phyloP scores from a whole-genome alignment of 2,888 invertebrate species.

The Parnassius apollo region DNA sequence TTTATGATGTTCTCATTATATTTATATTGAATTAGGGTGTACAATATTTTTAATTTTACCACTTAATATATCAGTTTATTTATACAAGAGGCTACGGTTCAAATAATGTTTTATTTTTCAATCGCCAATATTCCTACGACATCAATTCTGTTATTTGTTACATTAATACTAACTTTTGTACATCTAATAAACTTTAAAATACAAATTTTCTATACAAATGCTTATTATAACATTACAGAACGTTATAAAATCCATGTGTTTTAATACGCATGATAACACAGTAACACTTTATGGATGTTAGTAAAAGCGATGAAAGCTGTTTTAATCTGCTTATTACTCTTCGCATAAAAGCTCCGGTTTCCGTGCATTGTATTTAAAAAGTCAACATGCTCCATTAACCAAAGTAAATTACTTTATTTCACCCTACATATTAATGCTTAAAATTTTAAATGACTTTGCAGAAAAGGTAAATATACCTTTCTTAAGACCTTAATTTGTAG shows the following conservation, averaged over 20 bases:
- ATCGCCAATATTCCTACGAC: too few species aligned
- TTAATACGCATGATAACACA: slow-evolving; percentile 10
- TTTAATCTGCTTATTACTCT: slow-evolving; percentile 68
- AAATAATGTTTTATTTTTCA: too few species aligned
- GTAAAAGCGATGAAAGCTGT: slow-evolving; percentile 74
- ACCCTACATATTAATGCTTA: slow-evolving; percentile 25
- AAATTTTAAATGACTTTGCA: slow-evolving; percentile 1
- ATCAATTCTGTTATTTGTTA: too few species aligned
- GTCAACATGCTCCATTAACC: slow-evolving; percentile 33
- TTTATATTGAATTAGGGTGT: too few species aligned
- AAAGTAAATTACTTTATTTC: slow-evolving; percentile 34
- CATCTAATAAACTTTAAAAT: neutral
- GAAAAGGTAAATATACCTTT: neutral
- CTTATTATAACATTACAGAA: neutral
- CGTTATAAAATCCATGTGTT: neutral
- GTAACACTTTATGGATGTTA: slow-evolving; percentile 58
- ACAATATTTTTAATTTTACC: too few species aligned
- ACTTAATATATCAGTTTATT: too few species aligned
- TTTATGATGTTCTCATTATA: too few species aligned
- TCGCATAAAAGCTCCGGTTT: slow-evolving; percentile 67
- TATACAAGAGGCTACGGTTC: too few species aligned
- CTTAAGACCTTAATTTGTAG: too few species aligned
- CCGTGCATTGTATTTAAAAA: slow-evolving; percentile 35
- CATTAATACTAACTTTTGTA: too few species aligned
- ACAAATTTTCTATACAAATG: neutral